These are phyloP conservation scores for Gymnosoma rotundatum DNA, from an alignment of 2,888 invertebrate genomes.

Conservation along the genomic window DNA sequence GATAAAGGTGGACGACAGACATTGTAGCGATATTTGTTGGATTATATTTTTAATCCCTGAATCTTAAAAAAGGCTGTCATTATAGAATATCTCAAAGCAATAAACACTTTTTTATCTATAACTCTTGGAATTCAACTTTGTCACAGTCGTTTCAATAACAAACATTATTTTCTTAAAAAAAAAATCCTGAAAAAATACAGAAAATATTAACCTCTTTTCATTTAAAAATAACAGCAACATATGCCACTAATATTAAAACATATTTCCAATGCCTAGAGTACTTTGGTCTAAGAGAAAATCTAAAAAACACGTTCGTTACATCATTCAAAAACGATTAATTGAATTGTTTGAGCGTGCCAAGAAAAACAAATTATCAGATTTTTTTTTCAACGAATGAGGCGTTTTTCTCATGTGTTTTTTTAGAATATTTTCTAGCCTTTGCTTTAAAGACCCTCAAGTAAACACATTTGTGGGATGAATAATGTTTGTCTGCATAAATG, in stretches of 20 bases:
- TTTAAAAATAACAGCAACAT: not conserved
- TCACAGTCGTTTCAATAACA: too few relatives aligned
- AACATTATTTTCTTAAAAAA: too few relatives aligned
- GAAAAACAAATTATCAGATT: conserved; percentile 63
- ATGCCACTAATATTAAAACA: conserved; percentile 28
- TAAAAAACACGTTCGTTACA: conserved; percentile 53
- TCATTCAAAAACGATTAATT: conserved; percentile 69
- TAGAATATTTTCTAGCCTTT: not conserved
- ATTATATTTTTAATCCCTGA: too few relatives aligned
- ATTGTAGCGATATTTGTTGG: too few relatives aligned
- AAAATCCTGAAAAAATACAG: too few relatives aligned
- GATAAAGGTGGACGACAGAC: too few relatives aligned
- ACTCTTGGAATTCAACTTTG: too few relatives aligned
- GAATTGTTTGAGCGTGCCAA: conserved; percentile 67
- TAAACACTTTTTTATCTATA: too few relatives aligned
- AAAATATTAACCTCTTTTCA: too few relatives aligned
- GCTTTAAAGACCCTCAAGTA: conserved; percentile 34
- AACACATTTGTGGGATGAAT: conserved; percentile 63
- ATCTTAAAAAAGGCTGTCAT: too few relatives aligned
- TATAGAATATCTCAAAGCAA: too few relatives aligned
- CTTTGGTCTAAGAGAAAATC: not conserved
- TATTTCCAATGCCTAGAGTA: not conserved
- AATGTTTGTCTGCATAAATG: conserved; percentile 15
- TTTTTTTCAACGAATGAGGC: conserved; percentile 5
- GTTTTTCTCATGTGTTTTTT: conserved; percentile 10